Base-by-base conservation (phyloP, 1,140 invertebrate species). In the Nasonia giraulti region DNA sequence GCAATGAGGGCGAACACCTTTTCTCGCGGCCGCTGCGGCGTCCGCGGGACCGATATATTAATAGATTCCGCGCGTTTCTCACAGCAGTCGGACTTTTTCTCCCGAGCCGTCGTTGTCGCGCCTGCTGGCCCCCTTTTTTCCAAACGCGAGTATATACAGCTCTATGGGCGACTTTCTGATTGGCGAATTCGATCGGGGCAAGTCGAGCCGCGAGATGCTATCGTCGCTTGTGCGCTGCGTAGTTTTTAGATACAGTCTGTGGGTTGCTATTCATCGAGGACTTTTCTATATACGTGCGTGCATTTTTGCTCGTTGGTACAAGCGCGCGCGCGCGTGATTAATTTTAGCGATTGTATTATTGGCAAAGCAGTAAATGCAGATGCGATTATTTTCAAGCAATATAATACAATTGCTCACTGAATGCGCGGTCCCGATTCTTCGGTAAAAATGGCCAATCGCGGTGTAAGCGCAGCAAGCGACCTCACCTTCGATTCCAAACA, bases 1-100 rank as follows among this genome's bases (percentile, higher is more conserved):
- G 62, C 81, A 82, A 75, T 44, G 81, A 76, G 66, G 68, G 66
- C 75, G 44, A 84, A 73, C 76, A 84, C 68, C 82, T 79, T 50
- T 79, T 27, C 40, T 55, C 2, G 11, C 80, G 17, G 55, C 27
- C 20, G 68, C 14, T 14, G 55, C 55, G n/a, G 55, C 2, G 14
- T n/a, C 55, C 17, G n/a, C 12, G 11, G 33, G 20, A 4, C n/a
- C 31, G 20, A 2, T 68, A 69, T 50, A 80, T 80, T 80, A 80
- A 80, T 80, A 80, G 78, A 80, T 80, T 80, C 62, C 17, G 20
- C 55, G 78, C 33, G 33, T 68, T 80, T 80, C 55, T 68, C 78
- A 80, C 78, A 23, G 23, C 12, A 37, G 3, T 31, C 7, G n/a
- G n/a, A 23, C 47, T 82, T 31, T 82, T 71, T 33, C 80, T 75